These are phyloP conservation scores for Podocnemis expansa DNA, from an alignment of 2,113 vertebrate species.

Conservation along the genomic window DNA sequence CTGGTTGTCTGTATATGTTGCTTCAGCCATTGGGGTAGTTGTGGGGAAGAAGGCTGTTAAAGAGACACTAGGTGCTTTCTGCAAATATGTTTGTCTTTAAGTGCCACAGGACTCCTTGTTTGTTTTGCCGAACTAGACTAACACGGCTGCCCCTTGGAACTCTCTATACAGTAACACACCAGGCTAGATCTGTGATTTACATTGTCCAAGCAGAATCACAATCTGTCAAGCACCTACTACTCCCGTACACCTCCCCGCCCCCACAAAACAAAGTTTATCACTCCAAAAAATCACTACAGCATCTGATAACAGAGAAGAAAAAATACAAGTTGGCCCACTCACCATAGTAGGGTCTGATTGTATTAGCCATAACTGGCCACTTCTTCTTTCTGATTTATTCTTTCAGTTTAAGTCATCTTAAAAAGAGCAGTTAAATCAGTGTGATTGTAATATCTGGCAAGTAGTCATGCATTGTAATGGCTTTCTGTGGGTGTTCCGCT, in stretches of 20 bases:
- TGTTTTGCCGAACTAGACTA: no score
- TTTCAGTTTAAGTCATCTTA: conserved; percentile 10
- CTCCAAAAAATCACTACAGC: neutral
- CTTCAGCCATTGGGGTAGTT: conserved; percentile 6
- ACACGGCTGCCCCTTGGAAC: no score
- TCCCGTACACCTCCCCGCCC: neutral
- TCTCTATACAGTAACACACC: neutral
- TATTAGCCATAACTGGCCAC: neutral
- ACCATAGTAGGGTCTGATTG: conserved; percentile 8
- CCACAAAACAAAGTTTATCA: neutral
- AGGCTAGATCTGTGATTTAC: neutral
- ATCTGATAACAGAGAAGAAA: neutral
- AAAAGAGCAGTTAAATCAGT: conserved; percentile 28
- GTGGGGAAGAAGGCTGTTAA: neutral
- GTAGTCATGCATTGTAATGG: neutral
- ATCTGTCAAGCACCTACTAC: neutral
- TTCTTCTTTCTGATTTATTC: conserved; percentile 29
- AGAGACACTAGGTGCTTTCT: neutral
- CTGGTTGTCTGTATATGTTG: neutral
- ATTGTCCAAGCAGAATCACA: neutral
- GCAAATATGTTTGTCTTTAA: no score
- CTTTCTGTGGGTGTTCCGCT: conserved; percentile 51
- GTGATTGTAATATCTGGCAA: conserved; percentile 48
- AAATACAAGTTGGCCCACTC: neutral
- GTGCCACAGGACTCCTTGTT: no score